Base-by-base conservation (phyloP, 92 coral and sea anemone species). In the Zoanthus gigantus region DNA sequence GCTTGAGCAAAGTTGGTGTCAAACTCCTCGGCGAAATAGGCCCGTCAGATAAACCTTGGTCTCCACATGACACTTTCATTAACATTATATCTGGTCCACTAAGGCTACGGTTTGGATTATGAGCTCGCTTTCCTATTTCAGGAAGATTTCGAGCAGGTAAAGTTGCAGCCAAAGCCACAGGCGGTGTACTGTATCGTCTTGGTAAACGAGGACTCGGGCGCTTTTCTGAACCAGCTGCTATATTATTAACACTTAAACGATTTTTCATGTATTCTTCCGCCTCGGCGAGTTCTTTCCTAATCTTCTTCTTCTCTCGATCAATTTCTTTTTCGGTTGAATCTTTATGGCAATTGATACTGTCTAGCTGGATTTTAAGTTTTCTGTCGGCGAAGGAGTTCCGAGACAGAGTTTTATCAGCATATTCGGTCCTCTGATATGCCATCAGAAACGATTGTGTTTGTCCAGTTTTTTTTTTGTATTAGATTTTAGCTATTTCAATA, bases 341-440 rank as follows among this genome's bases (percentile, higher is more conserved):
- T 76, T 90, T 87, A 79, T 91, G 96, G 61, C 82, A 87, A 81
- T 93, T 83, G 34, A 95, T 71, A 57, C 90, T 88, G 60, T 92
- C 93, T 37, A 95, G 88, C 75, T 95, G 96, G 10, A 95, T 72
- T 57, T 90, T 89, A n/a, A 95, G 92, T 65, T 93, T 95, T 58
- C 98, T 89, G 61, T 95, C 96, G 53, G 96, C 96, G 76, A 93
- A 79, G 16, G 98, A 95, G 79, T 95, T 95, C 94, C 91, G 89
- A 17, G 95, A 91, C 68, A 95, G 77, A 11, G 98, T 95, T 81
- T 95, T 95, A 65, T 95, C 98, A 31, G 98, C 96, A 73, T 95
- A 95, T 61, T 95, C 98, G 8, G 98, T 91, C 17, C 98, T 77
- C 68, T 95, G 98, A 86, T 95, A 95, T 57, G 98, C 96, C 98